Base-by-base conservation (phyloP, 2,888 invertebrate genomes). In the Mythimna lalbum region DNA sequence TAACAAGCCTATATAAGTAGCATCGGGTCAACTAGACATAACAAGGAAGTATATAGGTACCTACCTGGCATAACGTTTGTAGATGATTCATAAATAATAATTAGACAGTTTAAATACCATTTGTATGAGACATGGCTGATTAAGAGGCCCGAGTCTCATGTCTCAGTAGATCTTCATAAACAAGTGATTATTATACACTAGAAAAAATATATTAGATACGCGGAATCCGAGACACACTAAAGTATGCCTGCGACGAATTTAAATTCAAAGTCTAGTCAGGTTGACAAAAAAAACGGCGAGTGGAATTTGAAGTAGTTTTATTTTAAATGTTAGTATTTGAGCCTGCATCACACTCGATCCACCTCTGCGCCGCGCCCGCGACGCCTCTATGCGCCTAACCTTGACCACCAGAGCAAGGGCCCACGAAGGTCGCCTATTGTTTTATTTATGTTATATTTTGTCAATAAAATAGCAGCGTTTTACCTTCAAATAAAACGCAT, bases 341-440 rank as follows among this genome's bases (percentile, higher is more conserved):
- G 57, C 39, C 17, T 63, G 47, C 60, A 61, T 68, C 59, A n/a
- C 9, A 56, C 36, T 55, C 61, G 21, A 19, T 52, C 33, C 9
- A 31, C 12, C 31, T 49, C 47, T 69, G 47, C 39, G 63, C 55
- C 27, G 14, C 47, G 17, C 43, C 43, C 43, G 63, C 31, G 63
- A 31, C 39, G 17, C 47, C 68, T 61, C 53, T 63, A 50, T 33
- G 68, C 10, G 17, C 23, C 17, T 70, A 33, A 73, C 83, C 76
- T 84, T 85, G 83, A 78, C 73, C 71, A 75, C 63, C 62, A 74
- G 67, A 50, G 55, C 56, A 64, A 69, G 71, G 74, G 77, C 60
- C 73, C 52, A 12, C 63, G 70, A 84, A 84, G 85, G 83, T 78
- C 78, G 14, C 39, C 52, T 69, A 78, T 75, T 76, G 84, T 78